A percentile compares a stretch with the other conserved stretches of the same genome.
Conservation (phyloP, 2,113 vertebrate species). For the Oxyruncus cristatus region DNA sequence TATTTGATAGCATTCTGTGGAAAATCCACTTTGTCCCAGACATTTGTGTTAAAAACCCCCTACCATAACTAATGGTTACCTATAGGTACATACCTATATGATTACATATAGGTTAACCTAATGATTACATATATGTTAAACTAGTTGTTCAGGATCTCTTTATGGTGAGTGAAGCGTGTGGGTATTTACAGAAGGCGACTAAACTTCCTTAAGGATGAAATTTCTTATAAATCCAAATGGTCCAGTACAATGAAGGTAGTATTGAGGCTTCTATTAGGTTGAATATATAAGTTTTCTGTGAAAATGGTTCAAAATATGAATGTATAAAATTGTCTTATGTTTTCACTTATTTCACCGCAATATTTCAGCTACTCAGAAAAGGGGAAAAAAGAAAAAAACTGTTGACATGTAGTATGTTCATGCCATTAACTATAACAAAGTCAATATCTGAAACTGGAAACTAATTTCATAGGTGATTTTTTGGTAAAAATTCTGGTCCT, state of each 20-base stretch:
- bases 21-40: background rate
- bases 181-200: background rate
- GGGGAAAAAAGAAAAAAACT: fast-evolving
- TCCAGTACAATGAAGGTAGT: background rate
- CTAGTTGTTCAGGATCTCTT: background rate
- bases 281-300: background rate
- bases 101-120: background rate
- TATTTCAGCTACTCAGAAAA: background rate
- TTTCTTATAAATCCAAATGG: background rate
- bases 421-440: background rate
- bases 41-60: background rate
- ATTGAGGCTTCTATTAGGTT: background rate
- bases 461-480: background rate
- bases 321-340: background rate
- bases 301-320: background rate
- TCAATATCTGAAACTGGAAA: background rate
- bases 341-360: background rate
- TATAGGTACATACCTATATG: no score
- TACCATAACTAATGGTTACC: background rate
- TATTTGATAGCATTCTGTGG: background rate
- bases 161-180: background rate
- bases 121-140: background rate
- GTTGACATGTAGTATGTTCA: background rate
- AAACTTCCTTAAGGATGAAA: background rate
- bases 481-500: background rate